phyloP scores from a whole-genome alignment of 2,888 invertebrate genomes.

The Drosophila histrio region DNA sequence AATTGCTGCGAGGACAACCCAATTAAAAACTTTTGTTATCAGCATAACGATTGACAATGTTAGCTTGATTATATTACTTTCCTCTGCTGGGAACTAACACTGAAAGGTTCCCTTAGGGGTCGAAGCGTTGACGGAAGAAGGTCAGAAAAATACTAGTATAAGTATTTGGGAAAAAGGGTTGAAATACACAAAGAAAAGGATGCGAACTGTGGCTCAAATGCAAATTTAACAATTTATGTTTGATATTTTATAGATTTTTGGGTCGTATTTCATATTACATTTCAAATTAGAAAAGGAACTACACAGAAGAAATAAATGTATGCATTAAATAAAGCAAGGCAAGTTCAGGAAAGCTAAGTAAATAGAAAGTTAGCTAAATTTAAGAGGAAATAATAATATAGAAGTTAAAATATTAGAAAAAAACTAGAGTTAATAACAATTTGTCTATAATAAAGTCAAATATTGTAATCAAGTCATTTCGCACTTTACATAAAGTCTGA shows the following conservation, averaged over 20 bases:
- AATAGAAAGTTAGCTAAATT: background rate
- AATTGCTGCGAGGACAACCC: slow-evolving; percentile 49
- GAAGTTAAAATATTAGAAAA: too few species aligned
- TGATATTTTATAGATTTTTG: background rate
- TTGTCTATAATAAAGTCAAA: background rate
- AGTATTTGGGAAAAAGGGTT: slow-evolving; percentile 6
- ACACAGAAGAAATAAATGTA: background rate
- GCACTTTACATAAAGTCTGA: too few species aligned
- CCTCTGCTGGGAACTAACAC: slow-evolving; percentile 24
- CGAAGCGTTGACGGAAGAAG: slow-evolving; percentile 9
- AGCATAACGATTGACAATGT: slow-evolving; percentile 47
- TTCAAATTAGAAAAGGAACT: background rate
- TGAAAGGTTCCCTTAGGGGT: slow-evolving; percentile 42
- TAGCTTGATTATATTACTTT: slow-evolving; percentile 61
- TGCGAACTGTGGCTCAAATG: slow-evolving; percentile 1
- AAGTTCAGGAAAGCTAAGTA: background rate
- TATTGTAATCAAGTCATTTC: too few species aligned
- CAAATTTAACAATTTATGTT: slow-evolving; percentile 14
- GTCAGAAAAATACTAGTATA: background rate
- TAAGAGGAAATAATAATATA: too few species aligned
- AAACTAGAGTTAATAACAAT: background rate
- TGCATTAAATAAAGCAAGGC: background rate
- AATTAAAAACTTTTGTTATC: slow-evolving; percentile 74
- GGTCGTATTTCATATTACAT: slow-evolving; percentile 7
- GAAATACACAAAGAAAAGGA: slow-evolving; percentile 11